Percentiles rank a stretch among this genome's conserved stretches.
Conservation (phyloP, 2,113 vertebrate species). For the Procavia capensis region DNA sequence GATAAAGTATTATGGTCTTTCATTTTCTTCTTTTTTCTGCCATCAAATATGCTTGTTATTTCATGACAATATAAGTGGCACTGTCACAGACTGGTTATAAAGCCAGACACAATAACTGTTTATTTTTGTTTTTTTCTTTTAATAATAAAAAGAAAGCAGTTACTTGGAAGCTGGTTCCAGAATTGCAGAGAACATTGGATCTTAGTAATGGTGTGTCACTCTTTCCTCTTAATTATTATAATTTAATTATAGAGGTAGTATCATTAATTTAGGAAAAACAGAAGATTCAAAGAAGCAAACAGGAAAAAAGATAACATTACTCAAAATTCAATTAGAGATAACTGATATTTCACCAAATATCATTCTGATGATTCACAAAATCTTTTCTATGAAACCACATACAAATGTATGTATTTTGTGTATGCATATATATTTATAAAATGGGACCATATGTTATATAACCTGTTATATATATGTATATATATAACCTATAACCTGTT, state of each 20-base stretch:
- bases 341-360: neutral
- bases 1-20: neutral
- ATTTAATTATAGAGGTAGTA: neutral
- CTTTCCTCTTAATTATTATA: conserved; percentile 29
- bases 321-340: conserved; percentile 11
- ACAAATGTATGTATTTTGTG: conserved; percentile 30
- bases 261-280: neutral
- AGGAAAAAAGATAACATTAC: neutral
- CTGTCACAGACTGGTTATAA: neutral
- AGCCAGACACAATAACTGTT: neutral
- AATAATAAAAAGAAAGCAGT: neutral
- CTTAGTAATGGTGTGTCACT: neutral
- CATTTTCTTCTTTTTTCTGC: neutral
- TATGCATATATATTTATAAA: neutral
- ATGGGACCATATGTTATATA: neutral
- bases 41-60: neutral
- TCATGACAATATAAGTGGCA: neutral
- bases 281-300: neutral
- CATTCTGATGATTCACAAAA: neutral
- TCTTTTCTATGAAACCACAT: conserved; percentile 23
- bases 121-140: neutral
- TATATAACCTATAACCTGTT: neutral
- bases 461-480: neutral
- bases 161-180: neutral
- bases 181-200: neutral